Conservation (phyloP, 2,888 invertebrate genomes). For the Caenorhabditis becei region DNA sequence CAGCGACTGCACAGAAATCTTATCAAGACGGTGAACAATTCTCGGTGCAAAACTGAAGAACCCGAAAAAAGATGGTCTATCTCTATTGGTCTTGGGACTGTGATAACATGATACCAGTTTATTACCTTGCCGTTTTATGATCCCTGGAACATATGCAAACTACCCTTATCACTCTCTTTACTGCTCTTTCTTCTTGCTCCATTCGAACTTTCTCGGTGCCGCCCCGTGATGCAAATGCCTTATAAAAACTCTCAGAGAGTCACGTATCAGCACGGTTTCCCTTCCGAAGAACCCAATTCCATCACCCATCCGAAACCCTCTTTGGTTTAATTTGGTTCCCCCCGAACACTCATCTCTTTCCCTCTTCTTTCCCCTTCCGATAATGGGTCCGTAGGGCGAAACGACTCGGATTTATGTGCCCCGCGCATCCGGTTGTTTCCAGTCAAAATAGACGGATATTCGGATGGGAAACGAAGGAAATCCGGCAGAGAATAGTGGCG, state of each 20-base stretch:
- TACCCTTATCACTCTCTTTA: neutral
- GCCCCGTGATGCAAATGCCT: neutral
- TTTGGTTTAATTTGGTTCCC: slow-evolving; percentile 12
- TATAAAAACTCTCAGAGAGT: neutral
- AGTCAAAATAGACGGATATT: slow-evolving; percentile 24
- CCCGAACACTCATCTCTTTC: slow-evolving; percentile 37
- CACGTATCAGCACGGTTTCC: neutral
- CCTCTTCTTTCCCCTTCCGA: slow-evolving; percentile 28
- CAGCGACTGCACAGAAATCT: neutral
- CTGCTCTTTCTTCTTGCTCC: neutral
- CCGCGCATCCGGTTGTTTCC: slow-evolving; percentile 48
- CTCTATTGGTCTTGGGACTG: neutral
- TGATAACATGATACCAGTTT: neutral
- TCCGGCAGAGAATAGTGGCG: neutral
- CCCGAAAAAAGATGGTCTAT: neutral
- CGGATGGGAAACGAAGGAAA: neutral
- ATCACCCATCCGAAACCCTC: neutral
- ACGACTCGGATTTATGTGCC: slow-evolving; percentile 35
- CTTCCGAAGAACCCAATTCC: neutral
- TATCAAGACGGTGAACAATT: too few relatives aligned
- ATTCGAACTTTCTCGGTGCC: neutral
- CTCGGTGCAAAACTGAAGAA: too few relatives aligned
- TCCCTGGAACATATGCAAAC: neutral
- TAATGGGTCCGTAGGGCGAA: slow-evolving; percentile 49
- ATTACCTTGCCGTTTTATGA: neutral